Evolutionary conservation across 2,888 invertebrate genomes (phyloP), one percentile per base, ranked within the genome.

Genomic region (Spialia ferax): DNA sequence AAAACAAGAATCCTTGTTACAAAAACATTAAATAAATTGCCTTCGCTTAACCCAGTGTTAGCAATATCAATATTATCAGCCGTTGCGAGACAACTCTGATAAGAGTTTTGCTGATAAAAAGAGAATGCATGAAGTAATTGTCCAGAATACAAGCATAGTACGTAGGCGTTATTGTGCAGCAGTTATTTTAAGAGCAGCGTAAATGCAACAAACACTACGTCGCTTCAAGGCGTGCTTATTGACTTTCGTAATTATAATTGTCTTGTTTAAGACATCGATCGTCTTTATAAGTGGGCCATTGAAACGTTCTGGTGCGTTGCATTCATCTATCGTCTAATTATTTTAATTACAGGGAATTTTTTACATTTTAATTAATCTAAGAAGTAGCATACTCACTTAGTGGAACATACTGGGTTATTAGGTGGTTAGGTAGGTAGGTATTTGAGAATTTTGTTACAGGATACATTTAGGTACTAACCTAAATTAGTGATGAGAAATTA

Each of bases 51-150:
- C 18, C 60, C 3, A 42, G 15, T 42, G 42, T 15, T 42, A 60
- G 10, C 42, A 11, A 48, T 60, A 60, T n/a, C 26, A 45, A 29
- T 22, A 48, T 18, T 29, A 63, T 42, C 63, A 42, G 42, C 18
- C 7, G 11, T 26, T 63, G 55, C 55, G 29, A 63, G 62, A 63
- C 38, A 15, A 63, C 42, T 11, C 18, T 38, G 63, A 63, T 63
- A 63, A 63, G 26, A 23, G 18, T 15, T 42, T 42, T 15, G 8
- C 26, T 54, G 63, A 63, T 63, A 63, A 63, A 38, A 23, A 29
- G 8, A 18, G n/a, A 45, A 45, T 60, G 26, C 26, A 13, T 54
- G 54, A 26, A 23, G n/a, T 23, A 54, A 54, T 23, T 54, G 54
- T 54, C n/a, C 26, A n/a, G 23, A 23, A 15, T n/a, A 26, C 4